phyloP scores from a whole-genome alignment of 2,797 vertebrate genomes.

The Muraenolepis orangiensis region DNA sequence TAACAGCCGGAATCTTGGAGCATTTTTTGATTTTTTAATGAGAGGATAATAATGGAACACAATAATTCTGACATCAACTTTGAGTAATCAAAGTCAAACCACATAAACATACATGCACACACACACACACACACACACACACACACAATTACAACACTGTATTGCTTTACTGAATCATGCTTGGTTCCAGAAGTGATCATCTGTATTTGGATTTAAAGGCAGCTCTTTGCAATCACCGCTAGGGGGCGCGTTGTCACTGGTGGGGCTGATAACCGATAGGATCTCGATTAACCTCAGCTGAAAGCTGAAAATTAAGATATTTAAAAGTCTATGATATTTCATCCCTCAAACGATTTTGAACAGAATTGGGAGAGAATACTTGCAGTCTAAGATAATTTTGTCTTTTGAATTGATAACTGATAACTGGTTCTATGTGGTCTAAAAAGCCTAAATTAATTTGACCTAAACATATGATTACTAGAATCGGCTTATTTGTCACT shows the following conservation, averaged over 20 bases:
- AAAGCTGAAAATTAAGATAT: neutral
- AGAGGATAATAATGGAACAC: neutral
- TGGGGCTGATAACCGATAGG: neutral
- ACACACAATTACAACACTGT: neutral
- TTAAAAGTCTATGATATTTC: neutral
- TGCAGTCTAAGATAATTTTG: neutral
- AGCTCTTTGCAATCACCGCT: constrained; percentile 24
- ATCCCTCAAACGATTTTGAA: neutral
- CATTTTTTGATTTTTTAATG: neutral
- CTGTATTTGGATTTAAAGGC: neutral
- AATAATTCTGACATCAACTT: no score
- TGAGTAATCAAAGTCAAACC: no score
- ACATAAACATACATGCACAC: no score
- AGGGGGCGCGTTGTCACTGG: constrained; percentile 12
- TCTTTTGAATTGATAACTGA: neutral
- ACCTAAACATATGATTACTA: neutral
- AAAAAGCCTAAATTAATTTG: neutral
- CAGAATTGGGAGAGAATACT: neutral
- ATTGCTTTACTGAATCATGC: neutral
- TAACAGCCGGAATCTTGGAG: neutral
- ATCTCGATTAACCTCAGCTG: neutral
- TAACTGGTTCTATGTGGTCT: neutral
- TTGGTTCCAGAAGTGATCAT: neutral
- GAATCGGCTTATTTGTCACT: neutral
- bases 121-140: neutral